Conservation (phyloP, 1,140 invertebrate genomes). For the Neodiprion pinetum region DNA sequence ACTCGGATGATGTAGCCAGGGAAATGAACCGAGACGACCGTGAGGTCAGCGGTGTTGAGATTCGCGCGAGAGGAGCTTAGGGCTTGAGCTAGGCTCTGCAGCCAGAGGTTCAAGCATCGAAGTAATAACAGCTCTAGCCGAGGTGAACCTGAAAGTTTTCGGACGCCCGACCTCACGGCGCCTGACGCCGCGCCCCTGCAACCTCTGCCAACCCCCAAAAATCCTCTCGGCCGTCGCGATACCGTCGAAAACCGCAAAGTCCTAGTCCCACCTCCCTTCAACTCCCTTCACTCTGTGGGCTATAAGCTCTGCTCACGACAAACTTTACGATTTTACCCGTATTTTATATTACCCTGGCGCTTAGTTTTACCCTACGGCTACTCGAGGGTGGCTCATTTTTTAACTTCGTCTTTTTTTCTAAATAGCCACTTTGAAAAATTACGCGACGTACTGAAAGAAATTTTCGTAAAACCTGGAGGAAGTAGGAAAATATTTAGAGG, state of each 20-base stretch:
- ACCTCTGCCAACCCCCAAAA: background rate
- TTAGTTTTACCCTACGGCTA: too few relatives aligned
- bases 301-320: too few relatives aligned
- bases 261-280: background rate
- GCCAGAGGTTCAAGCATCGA: slow-evolving; percentile 9
- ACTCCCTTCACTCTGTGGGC: background rate
- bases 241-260: background rate
- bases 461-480: too few relatives aligned
- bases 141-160: background rate
- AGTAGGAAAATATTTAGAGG: too few relatives aligned
- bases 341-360: too few relatives aligned
- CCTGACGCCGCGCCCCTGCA: background rate
- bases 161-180: slow-evolving; percentile 5
- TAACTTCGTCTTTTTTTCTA: too few relatives aligned
- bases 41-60: background rate
- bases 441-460: too few relatives aligned
- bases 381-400: too few relatives aligned
- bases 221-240: background rate
- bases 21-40: background rate
- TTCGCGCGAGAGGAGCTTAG: background rate
- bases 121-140: slow-evolving; percentile 10
- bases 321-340: too few relatives aligned
- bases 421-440: too few relatives aligned
- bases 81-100: background rate
- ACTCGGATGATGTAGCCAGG: background rate